A percentile compares a stretch with the other conserved stretches of the same genome.
phyloP scores from a whole-genome alignment of 2,888 invertebrate species.

The Busseola fusca region DNA sequence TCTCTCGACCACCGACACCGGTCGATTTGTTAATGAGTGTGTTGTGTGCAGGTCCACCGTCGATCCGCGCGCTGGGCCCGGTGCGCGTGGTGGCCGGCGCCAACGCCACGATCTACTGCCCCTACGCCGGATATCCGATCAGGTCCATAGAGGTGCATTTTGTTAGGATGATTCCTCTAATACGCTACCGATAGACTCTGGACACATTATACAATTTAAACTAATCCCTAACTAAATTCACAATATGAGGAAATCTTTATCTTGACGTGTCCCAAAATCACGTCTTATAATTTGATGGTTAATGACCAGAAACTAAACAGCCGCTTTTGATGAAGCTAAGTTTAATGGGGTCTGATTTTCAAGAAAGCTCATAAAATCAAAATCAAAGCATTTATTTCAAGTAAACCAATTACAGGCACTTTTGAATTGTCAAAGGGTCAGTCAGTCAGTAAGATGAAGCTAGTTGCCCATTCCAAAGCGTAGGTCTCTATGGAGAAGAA shows the following conservation, averaged over 20 bases:
- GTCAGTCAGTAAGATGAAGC: too few species aligned
- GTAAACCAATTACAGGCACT: too few species aligned
- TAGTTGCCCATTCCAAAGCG: too few species aligned
- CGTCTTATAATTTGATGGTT: neutral
- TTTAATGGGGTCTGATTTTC: neutral
- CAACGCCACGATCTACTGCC: conserved; percentile 93
- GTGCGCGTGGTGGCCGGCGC: conserved; percentile 94
- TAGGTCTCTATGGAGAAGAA: too few species aligned
- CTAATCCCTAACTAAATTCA: conserved; percentile 12
- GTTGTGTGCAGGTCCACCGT: conserved; percentile 89
- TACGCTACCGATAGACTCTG: conserved; percentile 49
- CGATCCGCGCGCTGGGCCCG: conserved; percentile 91
- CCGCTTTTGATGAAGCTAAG: neutral
- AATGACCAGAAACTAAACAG: neutral
- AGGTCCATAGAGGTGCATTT: conserved; percentile 89
- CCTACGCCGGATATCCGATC: conserved; percentile 96
- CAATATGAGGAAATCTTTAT: conserved; percentile 8
- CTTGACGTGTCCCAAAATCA: neutral
- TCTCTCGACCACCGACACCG: neutral
- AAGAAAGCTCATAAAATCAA: neutral
- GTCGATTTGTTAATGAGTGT: neutral
- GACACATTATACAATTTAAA: conserved; percentile 6
- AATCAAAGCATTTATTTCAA: too few species aligned
- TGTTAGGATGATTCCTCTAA: conserved; percentile 77
- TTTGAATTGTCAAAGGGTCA: too few species aligned